phyloP scores from a whole-genome alignment of 64 coral and sea anemone species.

The Trachythela sp. region DNA sequence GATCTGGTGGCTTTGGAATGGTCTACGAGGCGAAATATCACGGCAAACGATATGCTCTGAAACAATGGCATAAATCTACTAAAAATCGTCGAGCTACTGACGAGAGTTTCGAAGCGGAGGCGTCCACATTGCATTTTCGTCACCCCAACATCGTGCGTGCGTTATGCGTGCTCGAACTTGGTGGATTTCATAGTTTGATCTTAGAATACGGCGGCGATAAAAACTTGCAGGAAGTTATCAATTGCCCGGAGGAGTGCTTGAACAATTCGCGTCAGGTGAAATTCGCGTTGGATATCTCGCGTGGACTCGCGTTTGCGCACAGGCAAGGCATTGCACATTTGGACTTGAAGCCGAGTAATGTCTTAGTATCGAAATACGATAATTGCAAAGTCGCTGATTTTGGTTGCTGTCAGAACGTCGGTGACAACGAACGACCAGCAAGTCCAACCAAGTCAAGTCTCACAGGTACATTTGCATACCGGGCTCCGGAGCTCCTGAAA shows the following conservation, averaged over 20 bases:
- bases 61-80: constrained; percentile 83
- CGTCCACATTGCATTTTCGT: constrained; percentile 71
- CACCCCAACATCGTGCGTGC: constrained; percentile 94
- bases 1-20: constrained; percentile 85
- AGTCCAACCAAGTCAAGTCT: constrained; percentile 97
- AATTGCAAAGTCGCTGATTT: constrained; percentile 95
- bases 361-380: constrained; percentile 72
- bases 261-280: constrained; percentile 54
- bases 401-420: constrained; percentile 88
- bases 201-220: constrained; percentile 94
- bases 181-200: constrained; percentile 65
- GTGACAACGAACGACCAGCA: constrained; percentile 77
- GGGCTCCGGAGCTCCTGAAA: constrained; percentile 81
- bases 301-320: constrained; percentile 77
- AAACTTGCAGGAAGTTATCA: constrained; percentile 83
- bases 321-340: constrained; percentile 86
- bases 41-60: constrained; percentile 73
- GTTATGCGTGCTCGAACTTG: constrained; percentile 48
- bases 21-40: constrained; percentile 85
- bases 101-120: constrained; percentile 95
- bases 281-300: constrained; percentile 83
- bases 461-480: constrained; percentile 93
- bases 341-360: constrained; percentile 94
- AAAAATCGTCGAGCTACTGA: constrained; percentile 83
- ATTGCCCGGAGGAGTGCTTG: constrained; percentile 66